These are phyloP conservation scores for Paramormyrops hopkinsi DNA, from an alignment of 2,797 vertebrate genomes.

Conservation along the genomic window DNA sequence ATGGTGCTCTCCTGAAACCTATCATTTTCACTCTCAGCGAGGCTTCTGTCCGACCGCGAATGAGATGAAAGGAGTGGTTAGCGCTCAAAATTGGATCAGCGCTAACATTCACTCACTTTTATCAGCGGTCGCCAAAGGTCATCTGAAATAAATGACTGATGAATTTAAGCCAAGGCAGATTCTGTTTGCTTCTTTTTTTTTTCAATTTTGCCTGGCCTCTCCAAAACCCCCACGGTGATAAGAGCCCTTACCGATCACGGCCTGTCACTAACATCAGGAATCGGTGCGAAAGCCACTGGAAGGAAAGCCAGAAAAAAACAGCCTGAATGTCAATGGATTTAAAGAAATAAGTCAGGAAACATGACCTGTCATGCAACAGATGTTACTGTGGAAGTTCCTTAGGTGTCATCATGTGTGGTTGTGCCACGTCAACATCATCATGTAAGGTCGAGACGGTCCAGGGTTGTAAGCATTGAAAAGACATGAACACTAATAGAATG, in stretches of 20 bases:
- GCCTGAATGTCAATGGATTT: neutral
- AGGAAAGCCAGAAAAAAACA: slow-evolving; percentile 39
- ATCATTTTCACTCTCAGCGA: slow-evolving; percentile 94
- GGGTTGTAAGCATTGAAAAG: neutral
- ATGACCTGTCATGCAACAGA: neutral
- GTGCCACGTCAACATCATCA: neutral
- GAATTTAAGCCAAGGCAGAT: slow-evolving; percentile 88
- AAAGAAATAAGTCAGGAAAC: neutral
- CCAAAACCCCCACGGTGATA: slow-evolving; percentile 81
- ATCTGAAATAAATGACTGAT: slow-evolving; percentile 98
- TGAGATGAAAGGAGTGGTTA: slow-evolving; percentile 84
- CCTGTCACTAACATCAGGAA: slow-evolving; percentile 95
- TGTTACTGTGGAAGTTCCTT: neutral
- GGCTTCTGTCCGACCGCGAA: slow-evolving; percentile 83
- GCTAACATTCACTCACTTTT: slow-evolving; percentile 96
- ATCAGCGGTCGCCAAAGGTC: slow-evolving; percentile 98
- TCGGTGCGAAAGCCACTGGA: slow-evolving; percentile 70
- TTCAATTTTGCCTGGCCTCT: slow-evolving; percentile 84
- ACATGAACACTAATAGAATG: neutral
- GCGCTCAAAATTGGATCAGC: slow-evolving; percentile 96
- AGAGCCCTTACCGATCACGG: slow-evolving; percentile 84
- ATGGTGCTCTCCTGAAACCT: slow-evolving; percentile 92
- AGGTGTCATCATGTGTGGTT: neutral
- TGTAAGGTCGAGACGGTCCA: neutral
- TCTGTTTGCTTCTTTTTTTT: slow-evolving; percentile 98